These are phyloP conservation scores for Monopis laevigella DNA, from an alignment of 2,888 invertebrate genomes.

Conservation along the genomic window DNA sequence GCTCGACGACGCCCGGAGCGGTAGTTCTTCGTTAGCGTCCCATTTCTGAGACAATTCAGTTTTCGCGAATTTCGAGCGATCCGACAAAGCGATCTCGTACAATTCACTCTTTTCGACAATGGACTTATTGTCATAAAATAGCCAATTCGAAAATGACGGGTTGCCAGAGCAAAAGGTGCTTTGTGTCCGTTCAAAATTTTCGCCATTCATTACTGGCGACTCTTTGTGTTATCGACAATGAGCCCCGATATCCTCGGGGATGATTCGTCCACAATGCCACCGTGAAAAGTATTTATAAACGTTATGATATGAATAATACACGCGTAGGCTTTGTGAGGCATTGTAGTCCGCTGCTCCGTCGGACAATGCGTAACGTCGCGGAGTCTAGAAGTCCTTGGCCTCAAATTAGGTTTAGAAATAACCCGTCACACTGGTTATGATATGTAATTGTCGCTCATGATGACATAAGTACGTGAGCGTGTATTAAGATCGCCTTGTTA, in stretches of 20 bases:
- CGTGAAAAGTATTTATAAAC: constrained; percentile 60
- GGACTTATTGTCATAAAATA: constrained; percentile 61
- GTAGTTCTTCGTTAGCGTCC: constrained; percentile 41
- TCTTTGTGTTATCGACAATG: constrained; percentile 40
- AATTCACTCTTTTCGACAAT: constrained; percentile 45
- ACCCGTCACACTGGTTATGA: constrained; percentile 11
- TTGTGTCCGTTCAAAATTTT: constrained; percentile 47
- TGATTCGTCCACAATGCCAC: constrained; percentile 48
- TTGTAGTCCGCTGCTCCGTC: constrained; percentile 27
- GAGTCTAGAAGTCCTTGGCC: constrained; percentile 11
- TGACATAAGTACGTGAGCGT: not conserved
- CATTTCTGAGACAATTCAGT: constrained; percentile 57
- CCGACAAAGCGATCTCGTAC: constrained; percentile 43
- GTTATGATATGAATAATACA: constrained; percentile 63
- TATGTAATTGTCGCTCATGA: not conserved
- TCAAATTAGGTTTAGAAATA: not conserved
- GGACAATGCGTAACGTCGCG: constrained; percentile 6
- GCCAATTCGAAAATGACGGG: constrained; percentile 66
- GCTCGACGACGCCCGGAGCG: constrained; percentile 30
- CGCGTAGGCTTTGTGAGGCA: constrained; percentile 37
- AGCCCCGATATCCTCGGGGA: constrained; percentile 48
- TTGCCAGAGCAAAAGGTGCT: constrained; percentile 36
- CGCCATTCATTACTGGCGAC: constrained; percentile 52
- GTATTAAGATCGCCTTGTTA: not conserved
- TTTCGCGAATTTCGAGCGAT: constrained; percentile 47